Conservation (phyloP, 2,113 vertebrate species). For the Pipa parva region DNA sequence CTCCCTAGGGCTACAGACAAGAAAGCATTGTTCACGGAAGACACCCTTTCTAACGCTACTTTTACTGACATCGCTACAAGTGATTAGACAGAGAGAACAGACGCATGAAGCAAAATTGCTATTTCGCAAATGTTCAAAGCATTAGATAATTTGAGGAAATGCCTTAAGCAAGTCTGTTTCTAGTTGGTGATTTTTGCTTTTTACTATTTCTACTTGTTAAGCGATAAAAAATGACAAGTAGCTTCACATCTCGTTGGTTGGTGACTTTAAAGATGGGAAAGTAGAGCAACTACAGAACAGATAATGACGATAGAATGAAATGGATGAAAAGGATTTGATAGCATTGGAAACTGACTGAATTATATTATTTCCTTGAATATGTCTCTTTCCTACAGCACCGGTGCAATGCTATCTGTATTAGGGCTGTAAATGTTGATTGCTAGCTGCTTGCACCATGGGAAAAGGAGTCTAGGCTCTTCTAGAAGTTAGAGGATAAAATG, state of each 20-base stretch:
- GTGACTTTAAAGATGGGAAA: constrained; percentile 35
- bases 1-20: not conserved
- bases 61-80: constrained; percentile 7
- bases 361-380: constrained; percentile 32
- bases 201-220: constrained; percentile 25
- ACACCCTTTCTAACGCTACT: not conserved
- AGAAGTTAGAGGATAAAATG: not conserved
- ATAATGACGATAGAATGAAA: constrained; percentile 31
- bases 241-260: constrained; percentile 38
- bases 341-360: constrained; percentile 30
- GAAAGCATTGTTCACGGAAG: not conserved
- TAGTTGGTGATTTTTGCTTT: constrained; percentile 26
- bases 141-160: constrained; percentile 16
- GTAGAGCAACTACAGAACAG: constrained; percentile 29
- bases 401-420: not conserved
- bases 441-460: constrained; percentile 14
- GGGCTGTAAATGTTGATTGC: constrained; percentile 20
- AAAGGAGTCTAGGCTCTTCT: not conserved
- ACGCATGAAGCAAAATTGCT: constrained; percentile 18
- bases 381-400: not conserved
- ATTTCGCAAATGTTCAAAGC: constrained; percentile 32
- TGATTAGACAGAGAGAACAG: constrained; percentile 17
- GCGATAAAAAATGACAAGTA: constrained; percentile 39
- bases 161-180: constrained; percentile 27
- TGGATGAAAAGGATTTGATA: constrained; percentile 33